Evolutionary conservation across 2,113 vertebrate genomes (phyloP).

Genomic region (Pteronura brasiliensis): DNA sequence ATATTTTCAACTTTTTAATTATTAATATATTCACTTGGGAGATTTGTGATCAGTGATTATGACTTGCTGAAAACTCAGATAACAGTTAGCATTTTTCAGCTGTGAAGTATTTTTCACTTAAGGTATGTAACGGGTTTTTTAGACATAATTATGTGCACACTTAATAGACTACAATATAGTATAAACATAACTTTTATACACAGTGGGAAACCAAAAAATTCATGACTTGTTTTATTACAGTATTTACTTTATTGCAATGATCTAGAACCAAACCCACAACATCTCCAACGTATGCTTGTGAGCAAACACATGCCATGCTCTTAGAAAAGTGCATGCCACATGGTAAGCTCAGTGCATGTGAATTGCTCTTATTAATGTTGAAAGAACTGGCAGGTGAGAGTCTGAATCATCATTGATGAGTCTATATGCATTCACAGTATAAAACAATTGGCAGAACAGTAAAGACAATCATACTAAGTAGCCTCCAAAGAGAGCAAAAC

Average conservation of each 20-base stretch:
- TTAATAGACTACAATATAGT: neutral
- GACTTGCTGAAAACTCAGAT: neutral
- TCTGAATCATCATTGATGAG: neutral
- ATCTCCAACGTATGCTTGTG: neutral
- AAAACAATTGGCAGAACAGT: neutral
- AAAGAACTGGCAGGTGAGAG: neutral
- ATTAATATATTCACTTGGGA: neutral
- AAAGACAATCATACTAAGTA: neutral
- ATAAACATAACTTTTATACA: neutral
- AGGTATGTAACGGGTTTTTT: neutral
- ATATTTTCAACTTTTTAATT: neutral
- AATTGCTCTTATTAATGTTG: neutral
- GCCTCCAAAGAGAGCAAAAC: neutral
- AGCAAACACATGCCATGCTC: neutral
- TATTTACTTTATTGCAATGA: neutral
- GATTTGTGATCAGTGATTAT: neutral
- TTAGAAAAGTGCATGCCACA: neutral
- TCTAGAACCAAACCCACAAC: neutral
- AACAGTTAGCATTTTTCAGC: neutral
- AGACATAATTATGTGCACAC: neutral
- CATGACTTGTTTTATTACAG: neutral
- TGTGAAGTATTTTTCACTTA: neutral
- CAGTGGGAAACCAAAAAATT: neutral
- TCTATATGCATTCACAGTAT: neutral
- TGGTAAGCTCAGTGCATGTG: neutral